Percentiles rank a stretch among this genome's conserved stretches.
phyloP scores from a whole-genome alignment of 2,888 invertebrate genomes.

The Cheilosia vernalis region DNA sequence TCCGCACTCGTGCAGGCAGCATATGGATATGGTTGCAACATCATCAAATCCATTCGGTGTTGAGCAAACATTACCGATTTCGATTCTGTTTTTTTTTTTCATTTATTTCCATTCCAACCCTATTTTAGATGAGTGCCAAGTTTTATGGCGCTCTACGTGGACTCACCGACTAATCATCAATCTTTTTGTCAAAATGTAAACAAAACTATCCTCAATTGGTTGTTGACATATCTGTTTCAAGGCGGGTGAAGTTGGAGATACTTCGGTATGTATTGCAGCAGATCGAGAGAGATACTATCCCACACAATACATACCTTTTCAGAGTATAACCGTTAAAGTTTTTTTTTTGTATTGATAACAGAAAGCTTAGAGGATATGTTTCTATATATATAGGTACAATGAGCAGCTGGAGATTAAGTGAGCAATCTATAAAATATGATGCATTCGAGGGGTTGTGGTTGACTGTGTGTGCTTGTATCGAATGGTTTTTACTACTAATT shows the following conservation, averaged over 20 bases:
- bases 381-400: background rate
- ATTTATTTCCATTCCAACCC: conserved; percentile 39
- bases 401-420: conserved; percentile 57
- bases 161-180: conserved; percentile 62
- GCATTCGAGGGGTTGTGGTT: conserved; percentile 30
- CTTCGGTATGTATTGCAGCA: conserved; percentile 23
- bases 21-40: conserved; percentile 57
- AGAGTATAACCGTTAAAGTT: background rate
- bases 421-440: conserved; percentile 47
- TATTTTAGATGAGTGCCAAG: conserved; percentile 54
- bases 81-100: conserved; percentile 34
- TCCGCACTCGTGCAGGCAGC: conserved; percentile 39
- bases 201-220: conserved; percentile 66
- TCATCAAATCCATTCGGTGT: conserved; percentile 65
- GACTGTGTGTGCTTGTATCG: background rate
- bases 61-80: conserved; percentile 51
- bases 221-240: conserved; percentile 58
- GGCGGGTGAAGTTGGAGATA: conserved; percentile 33
- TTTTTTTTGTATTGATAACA: conserved; percentile 40
- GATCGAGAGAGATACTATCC: conserved; percentile 55
- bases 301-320: conserved; percentile 8
- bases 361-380: conserved; percentile 21
- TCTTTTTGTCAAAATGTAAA: conserved; percentile 70
- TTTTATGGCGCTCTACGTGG: conserved; percentile 57
- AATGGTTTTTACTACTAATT: background rate